phyloP scores from a whole-genome alignment of 2,113 vertebrate genomes.

The Mustelus asterias region DNA sequence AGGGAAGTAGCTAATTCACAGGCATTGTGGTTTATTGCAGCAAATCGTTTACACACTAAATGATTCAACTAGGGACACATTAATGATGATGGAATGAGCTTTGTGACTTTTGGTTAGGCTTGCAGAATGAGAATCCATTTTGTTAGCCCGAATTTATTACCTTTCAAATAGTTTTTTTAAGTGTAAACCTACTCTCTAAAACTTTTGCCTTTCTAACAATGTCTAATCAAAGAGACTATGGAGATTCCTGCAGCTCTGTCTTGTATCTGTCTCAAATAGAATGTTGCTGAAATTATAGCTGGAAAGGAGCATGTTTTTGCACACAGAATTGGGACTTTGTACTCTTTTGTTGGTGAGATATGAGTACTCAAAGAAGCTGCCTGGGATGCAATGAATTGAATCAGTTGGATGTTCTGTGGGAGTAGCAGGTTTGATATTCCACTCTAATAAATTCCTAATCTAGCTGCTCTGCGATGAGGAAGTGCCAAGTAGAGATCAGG shows the following conservation, averaged over 20 bases:
- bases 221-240: background rate
- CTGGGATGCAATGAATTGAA: background rate
- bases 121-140: background rate
- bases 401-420: background rate
- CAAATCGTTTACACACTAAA: background rate
- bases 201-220: background rate
- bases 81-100: background rate
- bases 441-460: slow-evolving; percentile 11
- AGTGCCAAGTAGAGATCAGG: slow-evolving; percentile 7
- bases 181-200: background rate
- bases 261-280: background rate
- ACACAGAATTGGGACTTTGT: background rate
- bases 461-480: background rate
- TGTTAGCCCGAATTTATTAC: background rate
- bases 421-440: background rate
- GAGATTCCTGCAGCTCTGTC: background rate
- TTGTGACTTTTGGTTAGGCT: background rate
- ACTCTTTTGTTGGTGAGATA: background rate
- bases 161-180: background rate
- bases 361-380: background rate
- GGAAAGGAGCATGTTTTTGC: background rate
- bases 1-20: background rate
- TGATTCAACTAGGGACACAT: background rate
- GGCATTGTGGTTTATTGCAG: background rate
- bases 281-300: background rate